phyloP scores from a whole-genome alignment of 2,113 vertebrate species.

The Galeopterus variegatus region DNA sequence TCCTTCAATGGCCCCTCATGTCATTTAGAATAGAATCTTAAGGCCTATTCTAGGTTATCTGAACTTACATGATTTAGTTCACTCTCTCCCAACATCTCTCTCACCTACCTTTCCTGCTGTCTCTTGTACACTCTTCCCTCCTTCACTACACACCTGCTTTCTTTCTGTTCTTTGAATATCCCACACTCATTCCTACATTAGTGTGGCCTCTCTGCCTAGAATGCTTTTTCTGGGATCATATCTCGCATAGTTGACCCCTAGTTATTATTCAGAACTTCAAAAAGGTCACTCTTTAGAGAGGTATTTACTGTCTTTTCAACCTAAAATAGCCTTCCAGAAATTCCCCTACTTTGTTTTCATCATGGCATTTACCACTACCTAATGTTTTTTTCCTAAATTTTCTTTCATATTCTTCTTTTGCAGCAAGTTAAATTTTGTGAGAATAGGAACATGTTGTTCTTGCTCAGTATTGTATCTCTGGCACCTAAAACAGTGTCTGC shows the following conservation, averaged over 20 bases:
- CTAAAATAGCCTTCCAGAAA: background rate
- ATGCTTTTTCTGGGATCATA: background rate
- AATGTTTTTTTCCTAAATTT: background rate
- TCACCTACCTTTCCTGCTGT: background rate
- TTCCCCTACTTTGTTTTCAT: background rate
- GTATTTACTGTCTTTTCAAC: background rate
- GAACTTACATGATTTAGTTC: background rate
- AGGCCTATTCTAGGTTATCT: background rate
- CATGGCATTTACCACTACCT: background rate
- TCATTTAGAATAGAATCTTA: constrained; percentile 9
- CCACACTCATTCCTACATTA: background rate
- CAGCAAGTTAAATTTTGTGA: constrained; percentile 43
- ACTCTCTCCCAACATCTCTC: background rate
- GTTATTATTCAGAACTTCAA: background rate
- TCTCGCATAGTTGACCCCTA: background rate
- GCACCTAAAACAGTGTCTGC: background rate
- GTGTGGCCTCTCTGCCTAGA: background rate
- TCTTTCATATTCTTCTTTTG: background rate
- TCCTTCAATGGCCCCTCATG: background rate
- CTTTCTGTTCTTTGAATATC: background rate
- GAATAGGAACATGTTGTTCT: background rate
- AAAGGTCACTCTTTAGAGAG: background rate
- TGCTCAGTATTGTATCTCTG: background rate
- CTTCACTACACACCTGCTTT: background rate
- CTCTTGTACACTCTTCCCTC: background rate